phyloP scores from a whole-genome alignment of 2,113 vertebrate species.

The Uria lomvia region DNA sequence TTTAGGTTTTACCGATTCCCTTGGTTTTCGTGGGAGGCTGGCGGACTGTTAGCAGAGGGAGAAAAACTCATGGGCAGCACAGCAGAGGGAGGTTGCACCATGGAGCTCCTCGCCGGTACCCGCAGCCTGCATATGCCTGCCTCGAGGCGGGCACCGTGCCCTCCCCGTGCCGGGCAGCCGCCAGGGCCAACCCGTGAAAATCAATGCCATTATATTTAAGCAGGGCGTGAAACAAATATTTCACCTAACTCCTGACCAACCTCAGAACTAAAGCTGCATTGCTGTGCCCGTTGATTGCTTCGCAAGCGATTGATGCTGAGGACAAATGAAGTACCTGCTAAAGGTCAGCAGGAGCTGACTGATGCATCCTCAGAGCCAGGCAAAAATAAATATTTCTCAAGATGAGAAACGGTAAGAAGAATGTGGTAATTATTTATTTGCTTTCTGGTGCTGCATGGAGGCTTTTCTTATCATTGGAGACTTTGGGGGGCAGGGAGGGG shows the following conservation, averaged over 20 bases:
- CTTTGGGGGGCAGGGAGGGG: background rate
- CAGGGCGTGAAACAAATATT: background rate
- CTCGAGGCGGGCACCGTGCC: background rate
- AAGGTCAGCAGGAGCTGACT: background rate
- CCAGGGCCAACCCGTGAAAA: background rate
- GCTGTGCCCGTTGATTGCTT: background rate
- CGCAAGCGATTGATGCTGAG: background rate
- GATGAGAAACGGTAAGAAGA: background rate
- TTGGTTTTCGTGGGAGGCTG: background rate
- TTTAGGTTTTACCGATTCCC: background rate
- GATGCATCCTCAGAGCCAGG: background rate
- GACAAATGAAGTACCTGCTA: conserved; percentile 1
- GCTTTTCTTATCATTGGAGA: background rate
- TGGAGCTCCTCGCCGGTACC: rapidly evolving
- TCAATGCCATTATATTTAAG: background rate
- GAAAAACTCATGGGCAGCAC: background rate
- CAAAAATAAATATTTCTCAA: background rate
- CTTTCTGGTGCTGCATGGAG: conserved; percentile 1
- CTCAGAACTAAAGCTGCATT: background rate
- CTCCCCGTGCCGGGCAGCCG: background rate
- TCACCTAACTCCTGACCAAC: background rate
- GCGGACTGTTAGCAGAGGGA: background rate
- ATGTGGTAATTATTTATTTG: conserved; percentile 22
- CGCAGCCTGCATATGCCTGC: background rate
- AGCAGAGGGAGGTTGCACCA: background rate